Base-by-base conservation (phyloP, 2,113 vertebrate species). In the Megaptera novaeangliae region DNA sequence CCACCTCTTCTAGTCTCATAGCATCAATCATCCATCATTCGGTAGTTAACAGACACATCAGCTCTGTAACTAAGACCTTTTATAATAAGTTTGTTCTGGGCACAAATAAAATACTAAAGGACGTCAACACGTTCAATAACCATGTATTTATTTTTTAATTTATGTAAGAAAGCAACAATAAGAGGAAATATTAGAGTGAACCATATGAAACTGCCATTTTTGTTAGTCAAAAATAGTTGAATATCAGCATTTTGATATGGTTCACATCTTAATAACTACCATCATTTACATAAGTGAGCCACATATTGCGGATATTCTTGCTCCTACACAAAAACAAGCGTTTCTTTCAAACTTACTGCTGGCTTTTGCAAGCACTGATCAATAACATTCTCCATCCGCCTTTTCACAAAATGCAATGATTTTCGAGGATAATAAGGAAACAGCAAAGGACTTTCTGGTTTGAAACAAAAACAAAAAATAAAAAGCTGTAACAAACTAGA, bases 351-450 rank as follows among this genome's bases (percentile, higher is more conserved):
- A 99, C 99, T 99, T 98, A 99, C 99, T 7, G 99, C 99, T 55
- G 99, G 99, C 96, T 99, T 99, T 98, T 99, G 99, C 69, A 99
- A 98, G 98, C 99, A 99, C 41, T 98, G 98, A 94, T 99, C 99
- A 97, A 99, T 99, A 85, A 99, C 98, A 3, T 74, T 98, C 96
- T 99, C 99, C 99, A 99, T 99, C 98, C 99, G 99, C 97, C 99
- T 99, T 98, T 99, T 99, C 90, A 99, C 99, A 97, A 99, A 99
- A 98, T 99, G 99, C 97, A 99, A 96, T 27, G 99, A 99, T 96
- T 99, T 99, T 98, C 99, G 99, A 64, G 99, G 99, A 97, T 99
- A 99, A 64, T 99, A 99, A 64, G 99, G 99, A 98, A 99, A 99
- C 96, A 99, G 98, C 98, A 99, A 98, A 13, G 99, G 99, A 88